Evolutionary conservation across 2,888 invertebrate species (phyloP).

Genomic region (Spialia ferax): DNA sequence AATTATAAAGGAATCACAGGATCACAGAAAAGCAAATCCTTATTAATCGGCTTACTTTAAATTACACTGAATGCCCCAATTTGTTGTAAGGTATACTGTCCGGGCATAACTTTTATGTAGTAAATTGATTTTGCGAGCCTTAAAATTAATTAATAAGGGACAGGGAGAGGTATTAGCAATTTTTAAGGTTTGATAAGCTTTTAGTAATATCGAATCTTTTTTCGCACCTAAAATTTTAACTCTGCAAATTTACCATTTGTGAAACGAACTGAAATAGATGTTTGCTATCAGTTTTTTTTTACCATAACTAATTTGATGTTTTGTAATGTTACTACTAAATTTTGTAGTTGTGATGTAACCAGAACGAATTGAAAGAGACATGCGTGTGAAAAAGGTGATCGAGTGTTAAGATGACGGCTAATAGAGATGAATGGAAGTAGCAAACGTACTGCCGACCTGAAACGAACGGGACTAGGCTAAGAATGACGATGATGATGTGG

Average conservation of each 20-base stretch:
- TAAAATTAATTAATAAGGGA: constrained; percentile 32
- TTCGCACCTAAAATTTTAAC: not conserved
- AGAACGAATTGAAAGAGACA: too few species aligned
- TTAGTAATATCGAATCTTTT: constrained; percentile 16
- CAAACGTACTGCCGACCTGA: too few species aligned
- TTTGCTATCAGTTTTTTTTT: too few species aligned
- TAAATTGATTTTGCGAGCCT: constrained; percentile 31
- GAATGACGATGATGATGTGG: too few species aligned
- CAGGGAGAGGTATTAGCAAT: constrained; percentile 20
- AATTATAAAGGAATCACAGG: constrained; percentile 36
- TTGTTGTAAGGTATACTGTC: constrained; percentile 39
- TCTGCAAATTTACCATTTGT: not conserved
- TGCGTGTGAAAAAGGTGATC: too few species aligned
- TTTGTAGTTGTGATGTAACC: too few species aligned
- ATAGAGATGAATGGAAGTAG: too few species aligned
- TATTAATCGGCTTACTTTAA: constrained; percentile 48
- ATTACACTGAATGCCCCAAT: constrained; percentile 44
- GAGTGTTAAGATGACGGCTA: too few species aligned
- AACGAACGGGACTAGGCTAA: too few species aligned
- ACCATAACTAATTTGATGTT: too few species aligned
- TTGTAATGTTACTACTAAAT: too few species aligned
- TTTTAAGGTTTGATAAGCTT: constrained; percentile 39
- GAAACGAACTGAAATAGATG: not conserved
- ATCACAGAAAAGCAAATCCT: constrained; percentile 43
- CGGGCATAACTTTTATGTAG: constrained; percentile 32